Percentiles rank a stretch among this genome's conserved stretches.
Conservation (phyloP, 2,113 vertebrate species). For the Trachemys scripta region DNA sequence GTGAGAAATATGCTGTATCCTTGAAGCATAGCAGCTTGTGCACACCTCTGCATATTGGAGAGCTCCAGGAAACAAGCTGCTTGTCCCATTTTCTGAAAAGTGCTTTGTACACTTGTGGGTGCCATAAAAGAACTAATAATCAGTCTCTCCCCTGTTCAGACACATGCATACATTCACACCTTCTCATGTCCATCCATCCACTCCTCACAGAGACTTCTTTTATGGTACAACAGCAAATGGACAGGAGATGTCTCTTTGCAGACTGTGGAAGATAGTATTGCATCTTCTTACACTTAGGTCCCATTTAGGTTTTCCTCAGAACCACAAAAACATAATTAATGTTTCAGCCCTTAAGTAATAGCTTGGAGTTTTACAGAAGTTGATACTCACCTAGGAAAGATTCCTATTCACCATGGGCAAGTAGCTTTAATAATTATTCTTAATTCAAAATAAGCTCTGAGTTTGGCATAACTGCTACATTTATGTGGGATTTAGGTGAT, state of each 20-base stretch:
- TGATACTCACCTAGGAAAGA: background rate
- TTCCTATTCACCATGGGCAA: background rate
- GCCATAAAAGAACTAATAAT: background rate
- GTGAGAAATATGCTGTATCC: background rate
- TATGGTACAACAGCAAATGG: too few relatives aligned
- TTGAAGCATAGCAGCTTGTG: background rate
- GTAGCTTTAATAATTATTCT: slow-evolving; percentile 18
- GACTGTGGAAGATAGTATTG: background rate
- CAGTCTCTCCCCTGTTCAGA: background rate
- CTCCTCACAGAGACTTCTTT: too few relatives aligned
- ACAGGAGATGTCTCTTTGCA: background rate
- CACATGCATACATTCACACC: background rate
- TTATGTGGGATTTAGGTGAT: background rate
- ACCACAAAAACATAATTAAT: background rate
- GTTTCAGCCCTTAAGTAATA: background rate
- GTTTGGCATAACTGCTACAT: background rate
- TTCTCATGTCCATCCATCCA: background rate
- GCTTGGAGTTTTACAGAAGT: background rate
- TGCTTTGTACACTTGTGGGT: background rate
- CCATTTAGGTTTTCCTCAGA: background rate
- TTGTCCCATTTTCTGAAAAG: background rate
- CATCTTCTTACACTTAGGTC: background rate
- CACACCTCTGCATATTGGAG: background rate
- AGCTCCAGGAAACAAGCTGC: background rate
- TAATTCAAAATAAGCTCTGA: slow-evolving; percentile 19